Percentiles rank a stretch among this genome's conserved stretches.
phyloP scores from a whole-genome alignment of 2,113 vertebrate species.

The Tragelaphus scriptus region DNA sequence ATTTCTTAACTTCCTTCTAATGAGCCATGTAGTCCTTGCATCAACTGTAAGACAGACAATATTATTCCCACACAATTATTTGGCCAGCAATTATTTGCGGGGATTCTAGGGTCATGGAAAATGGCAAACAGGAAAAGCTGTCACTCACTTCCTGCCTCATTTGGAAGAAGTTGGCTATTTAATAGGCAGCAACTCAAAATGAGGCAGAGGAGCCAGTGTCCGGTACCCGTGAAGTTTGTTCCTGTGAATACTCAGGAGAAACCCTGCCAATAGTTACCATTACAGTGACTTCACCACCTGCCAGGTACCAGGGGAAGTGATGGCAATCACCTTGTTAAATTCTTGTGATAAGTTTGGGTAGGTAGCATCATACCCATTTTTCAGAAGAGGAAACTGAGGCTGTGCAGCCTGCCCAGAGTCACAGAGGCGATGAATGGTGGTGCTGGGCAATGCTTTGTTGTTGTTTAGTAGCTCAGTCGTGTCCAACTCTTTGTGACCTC shows the following conservation, averaged over 20 bases:
- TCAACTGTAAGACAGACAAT: neutral
- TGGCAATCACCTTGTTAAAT: neutral
- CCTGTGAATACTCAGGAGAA: neutral
- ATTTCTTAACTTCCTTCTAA: neutral
- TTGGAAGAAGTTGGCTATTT: conserved; percentile 10
- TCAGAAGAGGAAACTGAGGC: neutral
- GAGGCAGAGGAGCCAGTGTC: neutral
- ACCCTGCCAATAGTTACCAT: neutral
- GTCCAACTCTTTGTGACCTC: neutral
- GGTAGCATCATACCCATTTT: neutral
- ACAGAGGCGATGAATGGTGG: neutral
- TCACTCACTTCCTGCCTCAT: neutral
- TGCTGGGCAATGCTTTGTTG: neutral
- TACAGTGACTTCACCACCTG: neutral
- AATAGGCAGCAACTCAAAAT: neutral
- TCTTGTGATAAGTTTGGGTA: neutral
- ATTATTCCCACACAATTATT: neutral
- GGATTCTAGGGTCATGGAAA: neutral
- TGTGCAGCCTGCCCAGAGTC: neutral
- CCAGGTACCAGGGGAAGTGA: neutral
- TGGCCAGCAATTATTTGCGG: neutral
- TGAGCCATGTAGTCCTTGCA: neutral
- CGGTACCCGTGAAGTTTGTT: neutral
- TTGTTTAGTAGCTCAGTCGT: neutral
- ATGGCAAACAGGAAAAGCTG: neutral